Evolutionary conservation across 2,113 vertebrate genomes (phyloP), one percentile per base, ranked within the genome.

Genomic region (Tachysurus vachellii): DNA sequence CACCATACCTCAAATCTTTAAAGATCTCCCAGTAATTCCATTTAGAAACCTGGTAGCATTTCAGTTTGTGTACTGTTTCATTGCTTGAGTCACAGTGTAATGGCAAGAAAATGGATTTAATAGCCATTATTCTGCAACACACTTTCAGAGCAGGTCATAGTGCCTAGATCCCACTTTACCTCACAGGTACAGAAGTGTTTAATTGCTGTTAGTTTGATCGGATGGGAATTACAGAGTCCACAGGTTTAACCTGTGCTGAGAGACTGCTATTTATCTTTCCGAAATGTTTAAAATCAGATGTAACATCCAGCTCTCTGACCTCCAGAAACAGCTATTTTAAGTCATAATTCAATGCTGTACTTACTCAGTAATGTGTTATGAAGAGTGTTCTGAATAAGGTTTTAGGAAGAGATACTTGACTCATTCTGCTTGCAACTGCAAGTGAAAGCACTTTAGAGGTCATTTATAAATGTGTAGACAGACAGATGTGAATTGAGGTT

Each of bases 131-230:
- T 73, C 31, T 9, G 64, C 66, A 36, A 57, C 66, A 26, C 68
- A 42, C 53, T 21, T 84, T 73, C 50, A 80, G 75, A 16, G 31
- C 2, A 66, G 75, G 28, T 80, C 59, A 79, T 23, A 54, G 59
- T 64, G 75, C 56, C 17, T 61, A 64, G 84, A 79, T 61, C 84
- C 84, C 59, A 64, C 73, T 77, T 85, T 79, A 85, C 57, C 84
- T 19, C 42, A 61, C 56, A 79, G 54, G 57, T 76, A 59, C 8
- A 47, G 75, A 73, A 84, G 73, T 64, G 56, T 85, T 79, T 79
- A 53, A 85, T 85, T 85, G 57, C 44, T 62, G 73, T 85, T 85
- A 62, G 73, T 23, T 76, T 61, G 70, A 47, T 62, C 36, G 53
- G 53, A 42, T 44, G 73, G 68, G 31, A 59, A 57, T 84, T 56